Conservation (phyloP, 2,797 vertebrate species). For the Echiichthys vipera region DNA sequence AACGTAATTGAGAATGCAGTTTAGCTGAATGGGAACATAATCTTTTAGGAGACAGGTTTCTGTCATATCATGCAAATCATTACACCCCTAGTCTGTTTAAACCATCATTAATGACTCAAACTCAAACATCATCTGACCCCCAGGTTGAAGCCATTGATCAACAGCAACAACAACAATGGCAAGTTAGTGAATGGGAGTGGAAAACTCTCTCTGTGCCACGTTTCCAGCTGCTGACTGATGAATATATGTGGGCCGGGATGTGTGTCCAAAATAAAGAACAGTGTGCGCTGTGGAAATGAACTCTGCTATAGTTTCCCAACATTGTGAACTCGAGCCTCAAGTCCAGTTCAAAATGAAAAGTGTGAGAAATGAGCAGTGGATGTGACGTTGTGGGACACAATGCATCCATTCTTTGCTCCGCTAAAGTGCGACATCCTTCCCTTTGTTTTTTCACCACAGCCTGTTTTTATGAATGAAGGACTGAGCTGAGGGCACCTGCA, state of each 20-base stretch:
- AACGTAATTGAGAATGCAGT: no score
- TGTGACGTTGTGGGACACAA: conserved; percentile 65
- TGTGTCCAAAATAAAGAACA: conserved; percentile 16
- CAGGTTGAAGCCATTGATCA: not conserved
- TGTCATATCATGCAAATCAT: not conserved
- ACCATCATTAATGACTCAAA: not conserved
- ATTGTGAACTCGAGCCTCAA: conserved; percentile 57
- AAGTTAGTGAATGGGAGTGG: conserved; percentile 10
- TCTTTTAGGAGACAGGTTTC: no score
- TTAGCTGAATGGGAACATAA: no score
- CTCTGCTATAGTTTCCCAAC: conserved; percentile 71
- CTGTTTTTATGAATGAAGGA: conserved; percentile 69
- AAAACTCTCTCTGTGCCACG: conserved; percentile 16
- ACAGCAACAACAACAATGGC: not conserved
- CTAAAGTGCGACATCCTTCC: conserved; percentile 80
- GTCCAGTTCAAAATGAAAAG: conserved; percentile 74
- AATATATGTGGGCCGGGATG: not conserved
- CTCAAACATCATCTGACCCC: not conserved
- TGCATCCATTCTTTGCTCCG: conserved; percentile 69
- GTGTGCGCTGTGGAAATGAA: conserved; percentile 63
- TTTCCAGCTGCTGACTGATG: conserved; percentile 29
- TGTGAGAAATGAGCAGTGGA: conserved; percentile 75
- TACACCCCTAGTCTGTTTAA: not conserved
- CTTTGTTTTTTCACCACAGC: conserved; percentile 61
- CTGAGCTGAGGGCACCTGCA: conserved; percentile 71